A percentile compares a stretch with the other conserved stretches of the same genome.
phyloP scores from a whole-genome alignment of 2,113 vertebrate species.

The Neolamprologus toae region DNA sequence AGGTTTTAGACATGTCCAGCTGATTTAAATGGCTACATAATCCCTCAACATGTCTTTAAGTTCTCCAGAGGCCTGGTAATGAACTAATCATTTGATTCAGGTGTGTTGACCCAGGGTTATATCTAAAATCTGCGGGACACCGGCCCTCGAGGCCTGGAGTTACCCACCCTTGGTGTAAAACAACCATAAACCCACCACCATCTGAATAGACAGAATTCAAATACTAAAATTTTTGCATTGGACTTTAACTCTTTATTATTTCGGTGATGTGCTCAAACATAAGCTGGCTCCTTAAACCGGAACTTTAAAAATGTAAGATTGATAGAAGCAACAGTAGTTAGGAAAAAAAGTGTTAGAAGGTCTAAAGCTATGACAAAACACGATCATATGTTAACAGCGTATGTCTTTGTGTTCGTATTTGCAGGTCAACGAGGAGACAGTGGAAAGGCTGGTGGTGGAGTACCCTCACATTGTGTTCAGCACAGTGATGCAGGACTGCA shows the following conservation, averaged over 20 bases:
- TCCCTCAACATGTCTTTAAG: neutral
- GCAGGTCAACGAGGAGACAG: conserved; percentile 93
- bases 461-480: conserved; percentile 98
- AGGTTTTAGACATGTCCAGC: neutral
- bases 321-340: neutral
- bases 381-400: neutral
- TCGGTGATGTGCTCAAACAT: neutral
- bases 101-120: neutral
- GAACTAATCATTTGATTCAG: neutral
- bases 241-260: neutral
- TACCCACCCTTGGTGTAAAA: neutral
- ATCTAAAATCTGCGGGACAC: neutral
- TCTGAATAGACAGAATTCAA: neutral
- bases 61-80: neutral
- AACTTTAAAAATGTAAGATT: neutral
- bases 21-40: neutral
- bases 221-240: neutral
- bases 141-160: neutral
- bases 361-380: neutral
- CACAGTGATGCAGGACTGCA: conserved; percentile 98
- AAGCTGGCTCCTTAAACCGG: neutral
- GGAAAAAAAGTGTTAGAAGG: neutral
- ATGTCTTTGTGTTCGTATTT: conserved; percentile 1
- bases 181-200: neutral
- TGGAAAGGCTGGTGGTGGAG: conserved; percentile 93